Base-by-base conservation (phyloP, 2,113 vertebrate species). In the Spilogale gracilis region DNA sequence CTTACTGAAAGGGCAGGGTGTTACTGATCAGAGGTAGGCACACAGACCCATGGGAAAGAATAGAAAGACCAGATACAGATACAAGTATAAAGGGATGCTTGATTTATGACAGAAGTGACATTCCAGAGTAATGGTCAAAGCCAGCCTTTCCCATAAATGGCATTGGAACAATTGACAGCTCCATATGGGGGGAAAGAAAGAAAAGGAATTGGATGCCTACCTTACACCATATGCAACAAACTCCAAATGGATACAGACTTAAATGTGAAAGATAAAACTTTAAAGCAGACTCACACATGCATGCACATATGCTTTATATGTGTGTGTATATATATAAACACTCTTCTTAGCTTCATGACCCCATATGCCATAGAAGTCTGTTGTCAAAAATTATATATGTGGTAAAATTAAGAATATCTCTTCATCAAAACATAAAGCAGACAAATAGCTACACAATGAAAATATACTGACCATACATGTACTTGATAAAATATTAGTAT, bases 321-420 rank as follows among this genome's bases (percentile, higher is more conserved):
- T 60, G 4, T 60, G 16, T 71, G 30, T 48, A 9, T 60, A 27
- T 43, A 13, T 63, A 9, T n/a, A 45, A 6, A 50, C 17, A 38
- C 3, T 69, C 6, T 58, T 50, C 43, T 83, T 38, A 38, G 38
- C 43, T 89, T 91, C 23, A 45, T 86, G 67, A 89, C 54, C 18
- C 54, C 61, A 43, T 91, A 7, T 96, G 48, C 52, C 45, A 73
- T 58, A 73, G 76, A 52, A 90, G 43, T 89, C 56, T 86, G 5
- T 73, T 84, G 48, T 94, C 71, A 78, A 58, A 87, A 93, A 58
- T 87, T 52, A 73, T 17, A 3, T 69, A 94, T 91, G 87, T 90
- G 25, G 3, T 60, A 71, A 94, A 92, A 48, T 73, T n/a, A 94
- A 84, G 84, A 88, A 43, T 14, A 17, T 93, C 32, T 58, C 32